These are phyloP conservation scores for Trinorchestia longiramus DNA, from an alignment of 1,140 invertebrate genomes.

Conservation along the genomic window DNA sequence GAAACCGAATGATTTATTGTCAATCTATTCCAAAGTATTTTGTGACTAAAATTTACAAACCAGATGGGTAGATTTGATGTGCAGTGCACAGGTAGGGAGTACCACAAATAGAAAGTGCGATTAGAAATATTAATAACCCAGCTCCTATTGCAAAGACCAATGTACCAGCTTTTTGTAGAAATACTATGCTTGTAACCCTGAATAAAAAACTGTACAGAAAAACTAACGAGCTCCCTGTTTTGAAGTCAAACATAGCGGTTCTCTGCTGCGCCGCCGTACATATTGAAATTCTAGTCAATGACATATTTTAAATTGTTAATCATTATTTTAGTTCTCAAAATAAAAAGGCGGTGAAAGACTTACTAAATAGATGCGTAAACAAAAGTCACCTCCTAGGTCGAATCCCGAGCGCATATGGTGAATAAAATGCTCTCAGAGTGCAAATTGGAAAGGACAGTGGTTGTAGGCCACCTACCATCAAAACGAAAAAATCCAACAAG, in stretches of 20 bases:
- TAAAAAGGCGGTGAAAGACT: too few species aligned
- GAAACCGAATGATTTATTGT: background rate
- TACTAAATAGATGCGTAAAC: background rate
- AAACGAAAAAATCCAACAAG: background rate
- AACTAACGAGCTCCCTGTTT: background rate
- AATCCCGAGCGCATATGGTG: background rate
- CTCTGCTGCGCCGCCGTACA: background rate
- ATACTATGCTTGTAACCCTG: background rate
- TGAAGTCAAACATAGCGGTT: background rate
- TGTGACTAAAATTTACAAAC: background rate
- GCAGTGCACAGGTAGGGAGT: background rate
- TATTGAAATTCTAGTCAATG: background rate
- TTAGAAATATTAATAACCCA: background rate
- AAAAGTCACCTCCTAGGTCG: background rate
- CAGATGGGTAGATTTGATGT: background rate
- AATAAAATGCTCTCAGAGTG: background rate
- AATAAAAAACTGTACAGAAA: background rate
- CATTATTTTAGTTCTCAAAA: too few species aligned
- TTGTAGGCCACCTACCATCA: background rate
- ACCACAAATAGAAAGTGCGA: background rate
- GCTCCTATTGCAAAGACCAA: background rate
- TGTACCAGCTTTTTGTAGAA: background rate
- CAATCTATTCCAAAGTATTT: background rate
- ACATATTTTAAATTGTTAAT: too few species aligned
- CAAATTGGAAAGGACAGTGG: background rate